Evolutionary conservation across 2,888 invertebrate genomes (phyloP).

Genomic region (Hydrotaea cyrtoneurina): DNA sequence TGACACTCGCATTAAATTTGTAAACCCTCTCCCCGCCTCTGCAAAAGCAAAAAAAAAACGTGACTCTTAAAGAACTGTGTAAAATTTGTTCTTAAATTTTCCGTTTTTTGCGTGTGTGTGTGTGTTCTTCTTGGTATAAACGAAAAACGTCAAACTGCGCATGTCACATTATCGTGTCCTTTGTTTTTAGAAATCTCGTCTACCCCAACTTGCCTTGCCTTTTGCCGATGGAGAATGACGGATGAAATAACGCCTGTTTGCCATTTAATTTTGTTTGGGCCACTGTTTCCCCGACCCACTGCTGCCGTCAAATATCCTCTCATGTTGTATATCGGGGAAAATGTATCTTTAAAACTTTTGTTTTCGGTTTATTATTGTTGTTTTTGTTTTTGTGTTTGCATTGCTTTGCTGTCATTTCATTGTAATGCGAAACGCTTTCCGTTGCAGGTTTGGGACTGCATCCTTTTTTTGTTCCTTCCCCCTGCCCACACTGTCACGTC

Average conservation of each 20-base stretch:
- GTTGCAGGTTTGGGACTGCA: not conserved
- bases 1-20: no score
- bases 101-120: no score
- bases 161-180: no score
- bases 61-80: no score
- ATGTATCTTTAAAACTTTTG: constrained; percentile 48
- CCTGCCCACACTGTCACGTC: not conserved
- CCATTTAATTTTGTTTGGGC: no score
- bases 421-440: no score
- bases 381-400: no score
- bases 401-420: not conserved
- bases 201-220: constrained; percentile 40
- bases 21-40: no score
- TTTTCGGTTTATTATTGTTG: constrained; percentile 51
- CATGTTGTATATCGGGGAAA: not conserved
- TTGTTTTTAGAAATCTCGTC: constrained; percentile 43
- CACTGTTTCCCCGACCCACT: constrained; percentile 11
- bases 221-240: no score
- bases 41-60: no score
- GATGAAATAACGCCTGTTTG: no score
- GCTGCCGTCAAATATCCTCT: not conserved
- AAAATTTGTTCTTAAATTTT: not conserved
- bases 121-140: not conserved
- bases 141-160: constrained; percentile 8
- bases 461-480: not conserved